Percentiles rank a stretch among this genome's conserved stretches.
Conservation (phyloP, 2,888 invertebrate genomes). For the Omphaloscelis lunosa region DNA sequence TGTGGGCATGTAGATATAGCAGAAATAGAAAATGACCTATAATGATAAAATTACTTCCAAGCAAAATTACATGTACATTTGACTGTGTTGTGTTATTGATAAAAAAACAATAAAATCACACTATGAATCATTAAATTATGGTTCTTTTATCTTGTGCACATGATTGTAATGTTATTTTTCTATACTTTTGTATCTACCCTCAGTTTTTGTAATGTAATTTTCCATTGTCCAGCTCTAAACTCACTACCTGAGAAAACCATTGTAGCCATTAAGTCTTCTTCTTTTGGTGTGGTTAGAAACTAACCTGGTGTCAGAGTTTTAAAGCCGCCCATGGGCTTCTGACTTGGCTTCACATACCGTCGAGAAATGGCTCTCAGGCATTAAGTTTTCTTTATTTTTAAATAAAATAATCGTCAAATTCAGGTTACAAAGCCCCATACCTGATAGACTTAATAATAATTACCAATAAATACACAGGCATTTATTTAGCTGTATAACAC, state of each 20-base stretch:
- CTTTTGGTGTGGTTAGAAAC: no score
- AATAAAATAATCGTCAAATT: neutral
- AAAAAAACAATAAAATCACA: neutral
- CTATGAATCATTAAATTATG: neutral
- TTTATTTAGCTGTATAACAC: neutral
- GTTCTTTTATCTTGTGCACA: conserved; percentile 14
- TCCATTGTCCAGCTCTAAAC: neutral
- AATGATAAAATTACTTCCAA: neutral
- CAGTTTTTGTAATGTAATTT: neutral
- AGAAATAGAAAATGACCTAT: neutral
- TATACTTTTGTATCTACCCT: neutral
- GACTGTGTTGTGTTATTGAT: neutral
- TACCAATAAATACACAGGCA: no score
- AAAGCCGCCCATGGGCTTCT: no score
- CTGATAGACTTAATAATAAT: neutral
- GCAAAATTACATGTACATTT: neutral
- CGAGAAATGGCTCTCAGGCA: no score
- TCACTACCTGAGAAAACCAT: neutral
- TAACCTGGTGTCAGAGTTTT: no score
- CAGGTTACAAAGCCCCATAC: no score
- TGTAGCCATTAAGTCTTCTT: neutral
- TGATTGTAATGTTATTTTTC: neutral
- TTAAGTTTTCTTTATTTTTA: no score
- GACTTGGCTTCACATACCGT: no score
- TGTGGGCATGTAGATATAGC: neutral